Conservation (phyloP, 2,797 vertebrate genomes). For the Morelia viridis region DNA sequence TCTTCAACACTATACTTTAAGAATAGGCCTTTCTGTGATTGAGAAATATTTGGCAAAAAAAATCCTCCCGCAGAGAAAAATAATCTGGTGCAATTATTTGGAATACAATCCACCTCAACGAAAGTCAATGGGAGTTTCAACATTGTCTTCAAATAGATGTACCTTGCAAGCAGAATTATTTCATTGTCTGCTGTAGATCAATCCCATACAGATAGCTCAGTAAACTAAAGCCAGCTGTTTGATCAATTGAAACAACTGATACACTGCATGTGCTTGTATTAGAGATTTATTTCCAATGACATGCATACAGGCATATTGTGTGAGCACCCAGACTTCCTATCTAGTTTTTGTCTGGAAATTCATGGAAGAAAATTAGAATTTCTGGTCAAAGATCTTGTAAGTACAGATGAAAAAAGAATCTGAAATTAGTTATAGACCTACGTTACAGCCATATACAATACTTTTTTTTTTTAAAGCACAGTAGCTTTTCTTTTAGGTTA, state of each 20-base stretch:
- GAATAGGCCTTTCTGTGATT: not conserved
- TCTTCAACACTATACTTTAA: not conserved
- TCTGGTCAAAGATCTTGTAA: not conserved
- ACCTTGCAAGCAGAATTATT: not conserved
- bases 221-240: conserved; percentile 30
- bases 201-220: not conserved
- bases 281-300: not conserved
- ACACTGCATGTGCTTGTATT: not conserved
- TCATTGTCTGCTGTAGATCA: conserved; percentile 18
- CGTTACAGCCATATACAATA: not conserved
- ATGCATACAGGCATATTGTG: not conserved
- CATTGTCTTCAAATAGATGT: conserved; percentile 8
- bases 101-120: not conserved
- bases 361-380: not conserved
- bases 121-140: conserved; percentile 1
- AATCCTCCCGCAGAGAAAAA: not conserved
- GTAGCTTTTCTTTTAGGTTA: not conserved
- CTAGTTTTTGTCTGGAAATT: not conserved
- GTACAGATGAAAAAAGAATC: not conserved
- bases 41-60: conserved; percentile 8
- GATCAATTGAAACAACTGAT: conserved; percentile 17
- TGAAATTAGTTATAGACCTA: not conserved
- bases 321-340: not conserved
- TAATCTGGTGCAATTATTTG: conserved; percentile 3
- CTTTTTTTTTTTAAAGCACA: not conserved